Evolutionary conservation across 1,140 invertebrate species (phyloP).

Genomic region (Heliconius himera): DNA sequence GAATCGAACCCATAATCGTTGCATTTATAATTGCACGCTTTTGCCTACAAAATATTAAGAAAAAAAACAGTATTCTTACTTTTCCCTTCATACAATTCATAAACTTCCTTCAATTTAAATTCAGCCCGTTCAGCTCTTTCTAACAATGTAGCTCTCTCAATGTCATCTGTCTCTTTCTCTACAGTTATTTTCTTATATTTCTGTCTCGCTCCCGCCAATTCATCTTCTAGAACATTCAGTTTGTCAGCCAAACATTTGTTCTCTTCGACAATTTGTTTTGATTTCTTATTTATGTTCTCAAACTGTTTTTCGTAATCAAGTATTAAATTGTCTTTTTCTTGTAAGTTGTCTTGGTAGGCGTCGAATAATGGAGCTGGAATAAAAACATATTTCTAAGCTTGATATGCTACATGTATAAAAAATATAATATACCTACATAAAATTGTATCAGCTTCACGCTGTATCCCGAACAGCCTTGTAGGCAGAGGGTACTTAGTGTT

Average conservation of each 20-base stretch:
- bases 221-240: slow-evolving; percentile 77
- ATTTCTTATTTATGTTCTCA: slow-evolving; percentile 83
- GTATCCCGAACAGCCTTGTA: too few relatives aligned
- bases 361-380: slow-evolving; percentile 83
- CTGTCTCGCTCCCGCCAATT: slow-evolving; percentile 80
- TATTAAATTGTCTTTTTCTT: slow-evolving; percentile 86
- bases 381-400: not conserved
- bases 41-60: not conserved
- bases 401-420: not conserved
- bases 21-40: too few relatives aligned
- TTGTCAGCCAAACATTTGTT: slow-evolving; percentile 83
- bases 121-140: slow-evolving; percentile 82
- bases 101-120: slow-evolving; percentile 84
- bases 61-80: slow-evolving; percentile 51
- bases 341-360: slow-evolving; percentile 86
- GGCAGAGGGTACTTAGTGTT: too few relatives aligned
- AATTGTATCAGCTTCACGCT: too few relatives aligned
- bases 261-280: slow-evolving; percentile 84
- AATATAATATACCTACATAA: not conserved
- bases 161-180: slow-evolving; percentile 82
- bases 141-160: slow-evolving; percentile 83
- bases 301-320: slow-evolving; percentile 84
- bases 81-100: slow-evolving; percentile 84
- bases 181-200: slow-evolving; percentile 72
- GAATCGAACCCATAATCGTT: not conserved